These are phyloP conservation scores for Tetragnatha montana DNA, from an alignment of 2,888 invertebrate species.

Conservation along the genomic window DNA sequence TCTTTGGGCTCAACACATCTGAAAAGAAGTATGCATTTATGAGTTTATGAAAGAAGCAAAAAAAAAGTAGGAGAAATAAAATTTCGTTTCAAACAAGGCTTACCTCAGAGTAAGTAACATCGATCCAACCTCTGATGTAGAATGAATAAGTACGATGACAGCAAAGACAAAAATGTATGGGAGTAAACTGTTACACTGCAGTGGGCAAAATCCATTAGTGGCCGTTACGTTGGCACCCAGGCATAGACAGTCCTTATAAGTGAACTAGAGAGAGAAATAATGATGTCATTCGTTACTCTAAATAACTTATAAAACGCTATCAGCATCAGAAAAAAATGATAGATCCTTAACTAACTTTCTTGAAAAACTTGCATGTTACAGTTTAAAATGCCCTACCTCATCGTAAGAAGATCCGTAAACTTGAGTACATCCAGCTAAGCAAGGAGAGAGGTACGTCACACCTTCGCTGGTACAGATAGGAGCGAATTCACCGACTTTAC, in stretches of 20 bases:
- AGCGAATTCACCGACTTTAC: constrained; percentile 85
- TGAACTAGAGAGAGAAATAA: constrained; percentile 54
- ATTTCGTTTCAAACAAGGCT: neutral
- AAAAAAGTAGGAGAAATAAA: neutral
- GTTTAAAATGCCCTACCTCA: constrained; percentile 39
- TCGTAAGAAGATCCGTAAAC: constrained; percentile 76
- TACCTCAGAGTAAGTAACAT: constrained; percentile 86
- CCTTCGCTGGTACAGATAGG: constrained; percentile 90
- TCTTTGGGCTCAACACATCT: constrained; percentile 93
- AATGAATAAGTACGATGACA: constrained; percentile 91
- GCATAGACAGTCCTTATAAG: constrained; percentile 78
- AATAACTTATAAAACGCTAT: too few species aligned
- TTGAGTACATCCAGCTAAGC: constrained; percentile 89
- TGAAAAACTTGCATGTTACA: neutral
- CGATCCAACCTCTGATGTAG: constrained; percentile 93
- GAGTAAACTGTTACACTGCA: constrained; percentile 86
- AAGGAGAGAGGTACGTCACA: constrained; percentile 90
- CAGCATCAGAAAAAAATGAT: too few species aligned
- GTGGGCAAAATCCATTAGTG: constrained; percentile 87
- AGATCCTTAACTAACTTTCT: too few species aligned
- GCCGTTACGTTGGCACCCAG: constrained; percentile 79
- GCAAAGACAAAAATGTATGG: constrained; percentile 89
- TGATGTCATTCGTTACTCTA: neutral
- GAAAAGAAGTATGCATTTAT: constrained; percentile 1
- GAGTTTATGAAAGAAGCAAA: neutral